Conservation (phyloP, 1,140 invertebrate species). For the Samia ricini region DNA sequence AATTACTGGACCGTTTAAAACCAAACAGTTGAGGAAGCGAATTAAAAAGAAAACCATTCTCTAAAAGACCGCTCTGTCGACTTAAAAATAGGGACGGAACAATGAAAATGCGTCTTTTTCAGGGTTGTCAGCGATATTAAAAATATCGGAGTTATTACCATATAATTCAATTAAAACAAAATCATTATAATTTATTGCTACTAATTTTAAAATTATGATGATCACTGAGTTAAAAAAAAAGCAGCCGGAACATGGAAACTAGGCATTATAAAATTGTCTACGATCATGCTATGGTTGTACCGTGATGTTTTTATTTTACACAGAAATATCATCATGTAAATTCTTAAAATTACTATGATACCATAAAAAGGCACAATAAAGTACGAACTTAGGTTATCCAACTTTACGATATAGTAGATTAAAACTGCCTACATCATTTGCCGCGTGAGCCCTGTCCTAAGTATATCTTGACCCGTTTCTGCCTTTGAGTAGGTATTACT, state of each 20-base stretch:
- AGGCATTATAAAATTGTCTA: too few species aligned
- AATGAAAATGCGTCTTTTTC: slow-evolving; percentile 42
- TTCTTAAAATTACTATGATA: too few species aligned
- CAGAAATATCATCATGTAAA: too few species aligned
- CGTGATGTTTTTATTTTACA: too few species aligned
- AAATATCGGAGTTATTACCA: background rate
- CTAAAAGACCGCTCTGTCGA: slow-evolving; percentile 36
- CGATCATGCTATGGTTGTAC: too few species aligned
- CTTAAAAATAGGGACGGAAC: slow-evolving; percentile 41
- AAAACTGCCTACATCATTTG: background rate
- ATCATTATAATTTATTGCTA: too few species aligned
- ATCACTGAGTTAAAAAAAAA: too few species aligned
- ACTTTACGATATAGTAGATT: background rate
- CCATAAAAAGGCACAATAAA: background rate
- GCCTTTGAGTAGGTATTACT: slow-evolving; percentile 39
- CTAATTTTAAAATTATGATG: too few species aligned
- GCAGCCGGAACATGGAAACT: too few species aligned
- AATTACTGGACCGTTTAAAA: slow-evolving; percentile 11
- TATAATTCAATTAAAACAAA: background rate
- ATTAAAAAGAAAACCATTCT: slow-evolving; percentile 37
- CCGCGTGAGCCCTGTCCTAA: slow-evolving; percentile 30
- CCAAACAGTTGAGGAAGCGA: slow-evolving; percentile 10
- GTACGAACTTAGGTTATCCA: background rate
- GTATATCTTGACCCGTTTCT: slow-evolving; percentile 56
- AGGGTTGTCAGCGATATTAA: slow-evolving; percentile 26